These are phyloP conservation scores for Bradypodion ventrale DNA, from an alignment of 2,797 vertebrate genomes.

Conservation along the genomic window DNA sequence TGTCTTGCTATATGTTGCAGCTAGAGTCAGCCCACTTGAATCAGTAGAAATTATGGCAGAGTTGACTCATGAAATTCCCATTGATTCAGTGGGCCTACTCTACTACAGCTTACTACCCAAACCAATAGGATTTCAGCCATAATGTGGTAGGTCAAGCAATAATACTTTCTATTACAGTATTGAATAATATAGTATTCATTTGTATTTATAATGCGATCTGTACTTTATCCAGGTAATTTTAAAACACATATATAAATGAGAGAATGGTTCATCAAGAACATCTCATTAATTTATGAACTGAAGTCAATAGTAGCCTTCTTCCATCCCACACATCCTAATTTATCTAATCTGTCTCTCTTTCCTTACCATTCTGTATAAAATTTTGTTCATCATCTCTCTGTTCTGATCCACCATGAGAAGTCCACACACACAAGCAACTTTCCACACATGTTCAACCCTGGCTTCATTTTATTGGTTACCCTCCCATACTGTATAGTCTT, in stretches of 20 bases:
- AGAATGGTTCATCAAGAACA: background rate
- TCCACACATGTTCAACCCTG: background rate
- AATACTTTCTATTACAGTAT: background rate
- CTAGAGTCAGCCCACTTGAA: too few relatives aligned
- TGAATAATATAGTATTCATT: background rate
- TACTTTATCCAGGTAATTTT: background rate
- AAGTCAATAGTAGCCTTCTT: background rate
- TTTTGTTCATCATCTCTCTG: background rate
- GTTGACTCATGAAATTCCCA: too few relatives aligned
- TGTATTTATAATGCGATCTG: background rate
- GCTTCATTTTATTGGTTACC: background rate
- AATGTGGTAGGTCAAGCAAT: background rate
- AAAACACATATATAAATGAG: background rate
- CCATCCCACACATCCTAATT: background rate
- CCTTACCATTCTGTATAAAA: background rate
- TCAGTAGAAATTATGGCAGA: too few relatives aligned
- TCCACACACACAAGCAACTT: background rate
- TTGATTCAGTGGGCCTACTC: too few relatives aligned
- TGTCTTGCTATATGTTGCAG: too few relatives aligned
- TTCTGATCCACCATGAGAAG: background rate
- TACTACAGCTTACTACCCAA: too few relatives aligned
- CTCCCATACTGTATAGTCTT: background rate
- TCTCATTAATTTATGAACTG: background rate
- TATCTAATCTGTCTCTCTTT: background rate
- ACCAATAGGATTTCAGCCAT: too few relatives aligned